phyloP scores from a whole-genome alignment of 2,797 vertebrate genomes.

The Lindbergichthys nudifrons region DNA sequence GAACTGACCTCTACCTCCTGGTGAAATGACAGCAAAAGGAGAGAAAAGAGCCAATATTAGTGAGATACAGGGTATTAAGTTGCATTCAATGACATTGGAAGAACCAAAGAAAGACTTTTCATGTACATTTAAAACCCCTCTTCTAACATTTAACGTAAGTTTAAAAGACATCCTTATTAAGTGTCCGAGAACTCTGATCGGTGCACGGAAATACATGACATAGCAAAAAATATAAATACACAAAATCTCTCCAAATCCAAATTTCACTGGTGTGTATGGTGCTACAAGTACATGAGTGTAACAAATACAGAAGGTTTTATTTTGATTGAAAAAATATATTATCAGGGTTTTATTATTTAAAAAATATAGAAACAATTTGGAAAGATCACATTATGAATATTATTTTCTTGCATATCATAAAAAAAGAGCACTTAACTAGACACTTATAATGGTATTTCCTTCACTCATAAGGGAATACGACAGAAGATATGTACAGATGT shows the following conservation, averaged over 20 bases:
- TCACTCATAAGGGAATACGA: background rate
- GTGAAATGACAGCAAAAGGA: conserved; percentile 74
- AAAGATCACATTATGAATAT: background rate
- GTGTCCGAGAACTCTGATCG: background rate
- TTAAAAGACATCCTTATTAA: background rate
- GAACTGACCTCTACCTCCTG: conserved; percentile 96
- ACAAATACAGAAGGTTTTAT: no score
- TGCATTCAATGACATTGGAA: conserved; percentile 37
- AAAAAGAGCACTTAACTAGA: background rate
- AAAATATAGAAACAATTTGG: background rate
- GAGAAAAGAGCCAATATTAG: conserved; percentile 74
- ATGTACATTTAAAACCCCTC: conserved; percentile 7
- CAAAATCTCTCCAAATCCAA: background rate
- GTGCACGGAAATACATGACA: background rate
- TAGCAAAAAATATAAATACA: background rate
- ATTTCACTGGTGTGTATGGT: no score
- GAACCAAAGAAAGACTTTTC: background rate
- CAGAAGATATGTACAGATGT: conserved; percentile 28
- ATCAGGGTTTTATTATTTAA: background rate
- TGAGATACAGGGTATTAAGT: conserved; percentile 36
- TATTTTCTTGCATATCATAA: background rate
- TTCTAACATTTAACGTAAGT: background rate
- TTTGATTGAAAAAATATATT: background rate
- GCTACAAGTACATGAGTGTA: no score
- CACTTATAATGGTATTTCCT: background rate